Conservation (phyloP, 2,888 invertebrate genomes). For the Luffia ferchaultella region DNA sequence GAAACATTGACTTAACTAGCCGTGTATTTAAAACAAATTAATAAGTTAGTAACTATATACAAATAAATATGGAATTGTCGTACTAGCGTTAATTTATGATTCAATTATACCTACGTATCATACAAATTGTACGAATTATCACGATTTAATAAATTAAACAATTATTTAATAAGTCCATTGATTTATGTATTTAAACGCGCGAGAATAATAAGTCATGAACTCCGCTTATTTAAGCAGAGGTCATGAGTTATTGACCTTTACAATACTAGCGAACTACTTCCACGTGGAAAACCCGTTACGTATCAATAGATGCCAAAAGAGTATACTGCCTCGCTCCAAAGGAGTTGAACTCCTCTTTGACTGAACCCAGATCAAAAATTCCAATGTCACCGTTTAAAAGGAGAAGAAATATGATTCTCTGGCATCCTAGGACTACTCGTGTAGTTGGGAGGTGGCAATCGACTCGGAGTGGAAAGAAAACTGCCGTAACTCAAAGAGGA, state of each 20-base stretch:
- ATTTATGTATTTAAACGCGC: not conserved
- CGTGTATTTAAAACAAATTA: slow-evolving; percentile 39
- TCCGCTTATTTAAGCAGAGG: slow-evolving; percentile 36
- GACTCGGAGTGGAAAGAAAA: slow-evolving; percentile 46
- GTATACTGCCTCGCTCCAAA: not conserved
- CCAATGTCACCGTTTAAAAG: slow-evolving; percentile 41
- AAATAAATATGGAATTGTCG: too few species aligned
- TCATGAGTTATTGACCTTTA: slow-evolving; percentile 52
- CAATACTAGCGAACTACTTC: slow-evolving; percentile 17
- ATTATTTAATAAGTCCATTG: too few species aligned
- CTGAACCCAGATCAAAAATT: not conserved
- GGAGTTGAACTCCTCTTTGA: not conserved
- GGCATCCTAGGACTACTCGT: slow-evolving; percentile 52
- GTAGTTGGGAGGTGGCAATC: slow-evolving; percentile 45
- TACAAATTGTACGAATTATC: not conserved
- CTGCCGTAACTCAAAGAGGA: slow-evolving; percentile 55
- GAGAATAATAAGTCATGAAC: slow-evolving; percentile 56
- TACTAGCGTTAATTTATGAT: not conserved
- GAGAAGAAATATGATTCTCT: slow-evolving; percentile 39
- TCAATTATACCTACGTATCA: not conserved
- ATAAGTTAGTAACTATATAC: slow-evolving; percentile 37
- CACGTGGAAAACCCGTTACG: not conserved
- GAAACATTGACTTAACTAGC: slow-evolving; percentile 3
- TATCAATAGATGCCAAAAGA: slow-evolving; percentile 11
- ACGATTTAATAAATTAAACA: not conserved